These are phyloP conservation scores for Leptura quadrifasciata DNA, from an alignment of 2,888 invertebrate genomes.

Conservation along the genomic window DNA sequence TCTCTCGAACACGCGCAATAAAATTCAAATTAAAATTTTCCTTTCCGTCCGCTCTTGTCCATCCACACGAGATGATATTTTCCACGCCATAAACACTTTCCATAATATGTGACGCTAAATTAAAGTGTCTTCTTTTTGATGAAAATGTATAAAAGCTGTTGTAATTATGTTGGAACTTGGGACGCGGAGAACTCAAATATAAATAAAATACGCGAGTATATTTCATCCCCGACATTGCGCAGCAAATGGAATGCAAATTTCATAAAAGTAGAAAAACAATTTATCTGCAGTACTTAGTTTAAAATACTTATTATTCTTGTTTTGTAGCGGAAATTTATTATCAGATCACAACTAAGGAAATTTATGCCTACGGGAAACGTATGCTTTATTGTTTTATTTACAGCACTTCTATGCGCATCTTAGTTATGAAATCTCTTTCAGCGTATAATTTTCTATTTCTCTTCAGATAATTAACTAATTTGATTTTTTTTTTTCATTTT, in stretches of 20 bases:
- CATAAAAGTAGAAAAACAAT: conserved; percentile 51
- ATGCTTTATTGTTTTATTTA: conserved; percentile 32
- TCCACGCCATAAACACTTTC: conserved; percentile 57
- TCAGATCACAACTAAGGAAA: conserved; percentile 48
- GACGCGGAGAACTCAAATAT: conserved; percentile 28
- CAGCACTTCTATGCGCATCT: background rate
- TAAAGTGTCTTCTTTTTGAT: conserved; percentile 56
- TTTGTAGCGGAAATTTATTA: conserved; percentile 50
- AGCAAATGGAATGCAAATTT: conserved; percentile 51
- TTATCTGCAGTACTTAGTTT: conserved; percentile 50
- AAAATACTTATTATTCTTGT: conserved; percentile 49
- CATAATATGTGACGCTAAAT: conserved; percentile 51
- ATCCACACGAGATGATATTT: conserved; percentile 46
- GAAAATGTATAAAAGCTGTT: conserved; percentile 46
- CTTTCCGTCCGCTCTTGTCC: conserved; percentile 41
- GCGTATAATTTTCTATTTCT: background rate
- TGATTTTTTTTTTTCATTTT: no score
- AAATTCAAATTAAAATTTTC: conserved; percentile 33
- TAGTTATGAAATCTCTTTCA: background rate
- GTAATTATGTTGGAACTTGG: conserved; percentile 42
- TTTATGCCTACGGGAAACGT: conserved; percentile 40
- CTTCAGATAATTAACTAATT: no score
- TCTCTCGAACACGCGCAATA: conserved; percentile 5
- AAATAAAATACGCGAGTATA: conserved; percentile 45
- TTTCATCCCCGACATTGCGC: conserved; percentile 43